A percentile compares a stretch with the other conserved stretches of the same genome.
Evolutionary conservation across 2,888 invertebrate species (phyloP).

Genomic region (Tenthredo amoena): DNA sequence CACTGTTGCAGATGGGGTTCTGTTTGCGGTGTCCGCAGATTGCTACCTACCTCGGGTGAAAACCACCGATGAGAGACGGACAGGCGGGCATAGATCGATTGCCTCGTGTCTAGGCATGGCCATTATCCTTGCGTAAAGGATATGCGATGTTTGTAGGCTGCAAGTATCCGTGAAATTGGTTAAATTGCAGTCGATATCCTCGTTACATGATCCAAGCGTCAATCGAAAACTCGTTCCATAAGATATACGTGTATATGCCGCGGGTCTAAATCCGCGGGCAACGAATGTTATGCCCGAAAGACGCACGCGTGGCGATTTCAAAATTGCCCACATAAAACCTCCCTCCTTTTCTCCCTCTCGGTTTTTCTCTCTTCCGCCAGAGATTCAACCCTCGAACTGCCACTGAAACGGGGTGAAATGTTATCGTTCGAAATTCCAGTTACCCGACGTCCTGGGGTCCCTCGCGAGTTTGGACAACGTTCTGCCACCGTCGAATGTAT

Average conservation of each 20-base stretch:
- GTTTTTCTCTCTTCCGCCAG: not conserved
- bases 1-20: not conserved
- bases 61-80: conserved; percentile 62
- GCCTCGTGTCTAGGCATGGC: conserved; percentile 60
- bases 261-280: not conserved
- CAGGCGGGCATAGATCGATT: conserved; percentile 67
- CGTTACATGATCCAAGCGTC: not conserved
- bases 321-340: not conserved
- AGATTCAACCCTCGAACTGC: not conserved
- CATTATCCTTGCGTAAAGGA: conserved; percentile 58
- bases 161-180: conserved; percentile 63
- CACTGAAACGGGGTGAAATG: conserved; percentile 19
- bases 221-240: not conserved
- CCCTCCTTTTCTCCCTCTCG: too few relatives aligned
- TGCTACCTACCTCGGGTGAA: conserved; percentile 48
- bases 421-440: not conserved
- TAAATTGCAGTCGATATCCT: conserved; percentile 52
- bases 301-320: not conserved
- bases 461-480: not conserved
- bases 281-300: not conserved
- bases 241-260: not conserved
- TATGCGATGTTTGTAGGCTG: conserved; percentile 41
- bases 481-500: not conserved
- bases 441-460: not conserved
- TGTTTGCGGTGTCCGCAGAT: conserved; percentile 59